A percentile compares a stretch with the other conserved stretches of the same genome.
These are phyloP conservation scores for Folsomia manolachei DNA, from an alignment of 2,888 invertebrate species.

Conservation along the genomic window DNA sequence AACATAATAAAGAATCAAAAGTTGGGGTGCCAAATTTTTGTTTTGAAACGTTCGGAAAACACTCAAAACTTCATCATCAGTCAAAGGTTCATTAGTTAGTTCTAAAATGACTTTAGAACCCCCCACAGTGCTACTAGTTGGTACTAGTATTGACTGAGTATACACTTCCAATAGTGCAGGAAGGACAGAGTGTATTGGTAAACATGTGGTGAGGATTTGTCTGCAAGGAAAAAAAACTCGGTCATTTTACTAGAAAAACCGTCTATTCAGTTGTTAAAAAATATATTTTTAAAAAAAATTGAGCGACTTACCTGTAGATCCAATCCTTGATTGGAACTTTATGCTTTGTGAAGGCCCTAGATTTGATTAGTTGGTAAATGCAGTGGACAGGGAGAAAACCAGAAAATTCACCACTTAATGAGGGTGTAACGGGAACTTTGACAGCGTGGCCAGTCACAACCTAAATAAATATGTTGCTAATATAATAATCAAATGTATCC, in stretches of 20 bases:
- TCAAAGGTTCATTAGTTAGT: slow-evolving; percentile 85
- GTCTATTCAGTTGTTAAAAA: too few species aligned
- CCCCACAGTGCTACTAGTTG: slow-evolving; percentile 57
- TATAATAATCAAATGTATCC: too few species aligned
- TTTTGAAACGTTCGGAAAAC: slow-evolving; percentile 70
- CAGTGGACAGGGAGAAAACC: slow-evolving; percentile 95
- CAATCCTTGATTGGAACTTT: slow-evolving; percentile 94
- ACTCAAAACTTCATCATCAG: slow-evolving; percentile 80
- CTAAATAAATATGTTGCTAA: slow-evolving; percentile 56
- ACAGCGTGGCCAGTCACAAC: slow-evolving; percentile 94
- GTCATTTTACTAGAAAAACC: not conserved
- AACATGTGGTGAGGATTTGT: slow-evolving; percentile 81
- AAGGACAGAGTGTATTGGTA: slow-evolving; percentile 90
- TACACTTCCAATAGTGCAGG: slow-evolving; percentile 92
- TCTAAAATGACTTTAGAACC: slow-evolving; percentile 65
- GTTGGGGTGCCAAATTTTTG: slow-evolving; percentile 70
- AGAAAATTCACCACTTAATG: slow-evolving; percentile 80
- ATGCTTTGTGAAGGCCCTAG: slow-evolving; percentile 90
- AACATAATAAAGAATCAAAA: slow-evolving; percentile 85
- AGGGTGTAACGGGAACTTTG: slow-evolving; percentile 88
- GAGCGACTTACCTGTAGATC: slow-evolving; percentile 68
- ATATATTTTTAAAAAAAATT: slow-evolving; percentile 45
- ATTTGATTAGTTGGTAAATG: slow-evolving; percentile 90
- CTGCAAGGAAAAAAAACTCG: slow-evolving; percentile 53
- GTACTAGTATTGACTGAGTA: slow-evolving; percentile 82